These are phyloP conservation scores for Cydia pomonella DNA, from an alignment of 1,140 invertebrate genomes.

Conservation along the genomic window DNA sequence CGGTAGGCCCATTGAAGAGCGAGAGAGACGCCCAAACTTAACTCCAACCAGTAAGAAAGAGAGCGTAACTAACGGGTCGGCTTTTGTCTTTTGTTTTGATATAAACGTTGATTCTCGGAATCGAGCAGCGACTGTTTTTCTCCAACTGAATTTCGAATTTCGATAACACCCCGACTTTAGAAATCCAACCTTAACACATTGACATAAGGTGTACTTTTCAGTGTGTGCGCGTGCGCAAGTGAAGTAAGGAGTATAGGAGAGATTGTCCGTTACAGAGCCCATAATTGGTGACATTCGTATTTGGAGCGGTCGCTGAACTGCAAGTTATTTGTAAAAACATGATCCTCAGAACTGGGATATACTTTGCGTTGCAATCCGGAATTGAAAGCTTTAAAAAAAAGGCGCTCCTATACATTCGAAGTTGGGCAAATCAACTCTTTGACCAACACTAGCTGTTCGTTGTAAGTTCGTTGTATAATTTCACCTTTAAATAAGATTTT, in stretches of 20 bases:
- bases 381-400: too few relatives aligned
- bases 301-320: neutral
- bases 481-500: too few relatives aligned
- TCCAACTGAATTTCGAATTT: constrained; percentile 15
- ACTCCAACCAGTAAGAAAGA: constrained; percentile 43
- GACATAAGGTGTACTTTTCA: neutral
- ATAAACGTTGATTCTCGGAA: constrained; percentile 62
- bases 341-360: neutral
- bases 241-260: neutral
- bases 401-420: too few relatives aligned
- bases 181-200: neutral
- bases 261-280: neutral
- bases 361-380: too few relatives aligned
- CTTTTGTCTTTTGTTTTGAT: constrained; percentile 62
- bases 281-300: constrained; percentile 6
- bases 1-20: constrained; percentile 72
- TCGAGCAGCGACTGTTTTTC: constrained; percentile 43
- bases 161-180: neutral
- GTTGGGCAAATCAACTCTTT: too few relatives aligned
- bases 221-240: neutral
- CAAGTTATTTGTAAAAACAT: neutral
- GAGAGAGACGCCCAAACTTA: constrained; percentile 52
- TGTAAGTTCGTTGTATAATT: too few relatives aligned
- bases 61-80: constrained; percentile 62
- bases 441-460: too few relatives aligned